A percentile compares a stretch with the other conserved stretches of the same genome.
phyloP scores from a whole-genome alignment of 2,113 vertebrate species.

The Polypterus bichir region DNA sequence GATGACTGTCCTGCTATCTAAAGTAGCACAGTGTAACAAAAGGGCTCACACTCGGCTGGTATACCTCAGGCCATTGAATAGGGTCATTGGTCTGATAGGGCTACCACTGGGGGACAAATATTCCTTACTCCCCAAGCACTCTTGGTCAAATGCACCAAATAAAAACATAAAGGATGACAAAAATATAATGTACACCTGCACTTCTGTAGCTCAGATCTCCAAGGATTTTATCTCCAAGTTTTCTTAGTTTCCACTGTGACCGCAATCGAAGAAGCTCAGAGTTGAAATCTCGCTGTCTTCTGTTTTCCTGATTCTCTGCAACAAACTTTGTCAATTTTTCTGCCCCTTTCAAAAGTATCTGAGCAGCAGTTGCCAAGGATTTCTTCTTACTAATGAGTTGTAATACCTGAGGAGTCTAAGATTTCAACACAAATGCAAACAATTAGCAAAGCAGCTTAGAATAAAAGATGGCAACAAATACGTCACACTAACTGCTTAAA shows the following conservation, averaged over 20 bases:
- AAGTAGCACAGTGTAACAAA: too few relatives aligned
- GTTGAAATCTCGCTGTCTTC: slow-evolving; percentile 90
- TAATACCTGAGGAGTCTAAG: slow-evolving; percentile 75
- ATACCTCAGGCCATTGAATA: too few relatives aligned
- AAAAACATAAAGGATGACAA: too few relatives aligned
- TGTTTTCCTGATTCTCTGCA: slow-evolving; percentile 84
- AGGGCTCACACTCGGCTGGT: too few relatives aligned
- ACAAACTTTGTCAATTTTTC: slow-evolving; percentile 86
- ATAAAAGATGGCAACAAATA: too few relatives aligned
- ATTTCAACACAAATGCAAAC: background rate
- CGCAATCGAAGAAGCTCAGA: slow-evolving; percentile 82
- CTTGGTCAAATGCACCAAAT: too few relatives aligned
- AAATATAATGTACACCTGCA: slow-evolving; percentile 53
- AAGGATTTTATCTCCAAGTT: slow-evolving; percentile 94
- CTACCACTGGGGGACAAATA: too few relatives aligned
- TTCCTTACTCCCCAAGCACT: too few relatives aligned
- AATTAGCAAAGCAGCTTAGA: too few relatives aligned
- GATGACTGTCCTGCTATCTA: too few relatives aligned
- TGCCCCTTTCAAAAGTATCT: slow-evolving; percentile 81
- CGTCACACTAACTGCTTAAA: too few relatives aligned
- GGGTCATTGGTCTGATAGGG: too few relatives aligned
- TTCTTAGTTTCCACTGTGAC: slow-evolving; percentile 94
- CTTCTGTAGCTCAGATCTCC: slow-evolving; percentile 94
- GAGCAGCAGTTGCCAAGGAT: slow-evolving; percentile 79
- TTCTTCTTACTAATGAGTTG: slow-evolving; percentile 93